Base-by-base conservation (phyloP, 2,797 vertebrate genomes). In the Macrochelys suwanniensis region DNA sequence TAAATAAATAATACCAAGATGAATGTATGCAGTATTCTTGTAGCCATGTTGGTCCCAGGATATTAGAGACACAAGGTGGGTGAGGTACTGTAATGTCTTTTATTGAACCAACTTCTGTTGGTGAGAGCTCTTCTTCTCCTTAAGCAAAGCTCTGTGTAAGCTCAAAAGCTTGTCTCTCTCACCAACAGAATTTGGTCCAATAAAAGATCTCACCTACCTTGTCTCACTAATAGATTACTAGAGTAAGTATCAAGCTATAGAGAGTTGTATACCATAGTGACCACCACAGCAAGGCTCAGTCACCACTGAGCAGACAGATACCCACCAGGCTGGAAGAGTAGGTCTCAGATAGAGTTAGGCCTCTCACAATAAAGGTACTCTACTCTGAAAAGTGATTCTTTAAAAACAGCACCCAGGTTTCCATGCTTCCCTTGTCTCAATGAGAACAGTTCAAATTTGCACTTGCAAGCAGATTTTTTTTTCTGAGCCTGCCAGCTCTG, bases 321-420 rank as follows among this genome's bases (percentile, higher is more conserved):
- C 11, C 81, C 13, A 1, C 51, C 68, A 88, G 42, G 11, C 47
- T 88, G 31, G 10, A 80, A 19, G 37, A 77, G 57, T 2, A 2
- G 65, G 33, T 82, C 76, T 89, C 45, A 42, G 80, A 26, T 42
- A 26, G 0, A 49, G 42, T 28, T 0, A 88, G 49, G 45, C 51
- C 23, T 4, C n/a, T 42, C 74, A 49, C 45, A 26, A 47, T 47
- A 31, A 49, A 77, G 13, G 23, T 77, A 47, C 26, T 47, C 3
- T 78, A 2, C 10, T 54, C 26, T 50, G 50, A 86, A 89, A 87
- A 45, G 2, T 42, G 7, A 45, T 11, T 93, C 92, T 10, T 9
- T 25, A n/a, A 0, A 3, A 4, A 42, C 74, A 50, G 15, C 25
- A 82, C 11, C 3, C 3, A 1, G 78, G 17, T 33, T 80, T 56